Conservation (phyloP, 2,888 invertebrate genomes). For the Drosophila conformis region DNA sequence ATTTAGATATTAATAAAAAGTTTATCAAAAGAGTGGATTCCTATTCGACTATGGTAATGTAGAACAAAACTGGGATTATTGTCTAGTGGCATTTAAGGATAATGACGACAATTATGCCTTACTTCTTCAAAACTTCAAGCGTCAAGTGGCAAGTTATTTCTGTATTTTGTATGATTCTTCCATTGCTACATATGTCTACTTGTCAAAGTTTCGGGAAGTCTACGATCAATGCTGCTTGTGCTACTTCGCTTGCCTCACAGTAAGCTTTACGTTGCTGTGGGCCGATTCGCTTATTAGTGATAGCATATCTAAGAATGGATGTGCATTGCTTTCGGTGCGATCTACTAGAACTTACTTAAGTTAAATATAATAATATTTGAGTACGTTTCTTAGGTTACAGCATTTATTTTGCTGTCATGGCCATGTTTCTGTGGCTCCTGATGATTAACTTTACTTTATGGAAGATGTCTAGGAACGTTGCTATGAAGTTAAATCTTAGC, state of each 20-base stretch:
- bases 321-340: slow-evolving; percentile 3
- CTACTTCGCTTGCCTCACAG: slow-evolving; percentile 18
- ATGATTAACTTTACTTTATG: slow-evolving; percentile 93
- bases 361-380: not conserved
- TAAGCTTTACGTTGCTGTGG: not conserved
- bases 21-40: slow-evolving; percentile 18
- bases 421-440: slow-evolving; percentile 93
- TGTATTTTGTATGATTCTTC: slow-evolving; percentile 89
- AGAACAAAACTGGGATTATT: slow-evolving; percentile 6
- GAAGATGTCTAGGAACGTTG: slow-evolving; percentile 84
- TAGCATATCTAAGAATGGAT: too few species aligned
- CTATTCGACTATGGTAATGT: not conserved
- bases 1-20: not conserved
- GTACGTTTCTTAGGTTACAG: slow-evolving; percentile 48
- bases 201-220: not conserved
- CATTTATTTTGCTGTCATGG: slow-evolving; percentile 89
- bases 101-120: not conserved
- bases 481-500: rapidly evolving
- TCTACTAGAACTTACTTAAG: too few species aligned
- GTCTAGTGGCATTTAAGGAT: slow-evolving; percentile 9
- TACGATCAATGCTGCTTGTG: slow-evolving; percentile 10
- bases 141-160: slow-evolving; percentile 85
- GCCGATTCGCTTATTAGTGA: too few species aligned
- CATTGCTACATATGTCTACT: slow-evolving; percentile 81
- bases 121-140: too few species aligned